These are phyloP conservation scores for Myodes glareolus DNA, from an alignment of 2,113 vertebrate species.

Conservation along the genomic window DNA sequence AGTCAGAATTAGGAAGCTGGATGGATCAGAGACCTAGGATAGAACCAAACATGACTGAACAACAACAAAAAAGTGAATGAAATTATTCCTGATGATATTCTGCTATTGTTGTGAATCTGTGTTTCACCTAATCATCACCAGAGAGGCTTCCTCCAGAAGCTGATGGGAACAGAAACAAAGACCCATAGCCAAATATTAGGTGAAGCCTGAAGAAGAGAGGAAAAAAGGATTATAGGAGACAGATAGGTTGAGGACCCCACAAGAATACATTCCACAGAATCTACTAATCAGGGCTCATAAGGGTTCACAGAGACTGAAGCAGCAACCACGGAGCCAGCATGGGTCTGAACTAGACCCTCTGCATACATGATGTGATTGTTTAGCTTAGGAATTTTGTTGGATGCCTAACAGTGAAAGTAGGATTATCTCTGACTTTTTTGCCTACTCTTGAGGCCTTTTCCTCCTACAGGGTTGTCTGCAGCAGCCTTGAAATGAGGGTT, in stretches of 20 bases:
- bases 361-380: background rate
- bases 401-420: background rate
- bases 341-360: background rate
- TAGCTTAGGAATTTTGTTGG: background rate
- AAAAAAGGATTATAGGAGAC: background rate
- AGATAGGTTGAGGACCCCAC: background rate
- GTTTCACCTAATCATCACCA: background rate
- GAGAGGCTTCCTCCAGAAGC: background rate
- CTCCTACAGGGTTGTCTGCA: background rate
- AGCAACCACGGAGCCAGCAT: background rate
- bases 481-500: background rate
- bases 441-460: background rate
- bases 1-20: background rate
- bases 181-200: background rate
- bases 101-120: background rate
- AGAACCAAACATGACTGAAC: background rate
- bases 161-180: background rate
- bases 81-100: background rate
- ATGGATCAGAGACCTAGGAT: background rate
- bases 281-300: background rate
- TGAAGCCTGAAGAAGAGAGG: background rate
- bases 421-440: background rate
- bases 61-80: background rate
- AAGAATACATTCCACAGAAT: background rate
- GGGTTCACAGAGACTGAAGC: background rate